Evolutionary conservation across 1,140 invertebrate genomes (phyloP), one percentile per base, ranked within the genome.

Genomic region (Pseudobourletiella spinata): DNA sequence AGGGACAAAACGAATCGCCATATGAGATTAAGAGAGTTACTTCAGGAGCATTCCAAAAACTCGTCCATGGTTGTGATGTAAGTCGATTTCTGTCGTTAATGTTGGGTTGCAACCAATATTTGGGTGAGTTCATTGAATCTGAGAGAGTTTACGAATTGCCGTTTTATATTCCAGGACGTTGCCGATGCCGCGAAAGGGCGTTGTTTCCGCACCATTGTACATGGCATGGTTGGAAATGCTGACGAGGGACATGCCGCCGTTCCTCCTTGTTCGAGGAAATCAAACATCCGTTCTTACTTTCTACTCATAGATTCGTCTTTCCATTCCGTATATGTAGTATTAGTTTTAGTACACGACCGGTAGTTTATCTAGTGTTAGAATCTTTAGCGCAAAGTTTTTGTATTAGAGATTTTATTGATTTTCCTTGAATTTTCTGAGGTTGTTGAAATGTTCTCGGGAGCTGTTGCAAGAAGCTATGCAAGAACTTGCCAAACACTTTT

Each of bases 1-100:
- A 88, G 86, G 72, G 89, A 93, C 65, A 95, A 95, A 76, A 95
- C 90, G 3, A 87, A 92, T 74, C 81, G 93, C 16, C 90, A 96
- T 74, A 80, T 98, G 50, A 83, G 92, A 28, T 76, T 97, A 46
- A 79, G 90, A 52, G 93, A 97, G 75, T 77, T 95, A 44, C 79
- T 97, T 24, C 73, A 83, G n/a, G 82, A 93, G 74, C 83, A 95
- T 76, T 95, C 91, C 1, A 82, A 79, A 73, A 84, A 88, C 68
- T 86, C 93, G 22, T 86, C 88, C 71, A 79, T 97, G 50, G 84
- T 97, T 70, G 90, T 95, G 26, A 94, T 97, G 86, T 88, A 77
- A 81, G 84, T 80, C 44, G n/a, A 30, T 22, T 43, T 29, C 8
- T 57, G 30, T 57, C n/a, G 14, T 44, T 29, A 29, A 22, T 24